Percentiles rank a stretch among this genome's conserved stretches.
phyloP scores from a whole-genome alignment of 2,888 invertebrate genomes.

The Dasysyrphus albostriatus region DNA sequence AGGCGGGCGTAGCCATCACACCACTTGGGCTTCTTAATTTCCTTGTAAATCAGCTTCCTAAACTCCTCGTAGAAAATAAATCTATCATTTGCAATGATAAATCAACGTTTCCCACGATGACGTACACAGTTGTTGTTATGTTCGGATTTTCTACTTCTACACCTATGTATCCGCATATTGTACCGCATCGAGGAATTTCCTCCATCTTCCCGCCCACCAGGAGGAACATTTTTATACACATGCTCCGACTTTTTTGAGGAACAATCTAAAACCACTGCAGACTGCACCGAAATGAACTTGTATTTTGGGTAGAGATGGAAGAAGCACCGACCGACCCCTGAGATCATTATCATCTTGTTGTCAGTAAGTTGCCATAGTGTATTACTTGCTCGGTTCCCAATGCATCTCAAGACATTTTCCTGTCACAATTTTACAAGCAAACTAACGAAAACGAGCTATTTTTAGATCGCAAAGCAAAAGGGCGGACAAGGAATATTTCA shows the following conservation, averaged over 20 bases:
- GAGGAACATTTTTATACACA: not conserved
- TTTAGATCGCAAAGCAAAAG: slow-evolving; percentile 18
- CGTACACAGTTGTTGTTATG: slow-evolving; percentile 68
- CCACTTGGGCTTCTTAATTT: slow-evolving; percentile 59
- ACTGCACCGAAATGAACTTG: slow-evolving; percentile 35
- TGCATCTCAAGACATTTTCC: slow-evolving; percentile 39
- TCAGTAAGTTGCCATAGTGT: slow-evolving; percentile 33
- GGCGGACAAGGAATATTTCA: slow-evolving; percentile 43
- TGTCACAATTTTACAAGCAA: slow-evolving; percentile 58
- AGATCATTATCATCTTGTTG: slow-evolving; percentile 70
- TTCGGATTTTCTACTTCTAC: slow-evolving; percentile 33
- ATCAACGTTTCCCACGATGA: slow-evolving; percentile 72
- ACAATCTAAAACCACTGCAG: slow-evolving; percentile 25
- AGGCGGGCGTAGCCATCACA: slow-evolving; percentile 3
- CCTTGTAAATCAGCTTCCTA: slow-evolving; percentile 46
- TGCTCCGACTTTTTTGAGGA: slow-evolving; percentile 5
- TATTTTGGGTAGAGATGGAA: slow-evolving; percentile 38
- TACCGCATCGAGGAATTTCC: slow-evolving; percentile 23
- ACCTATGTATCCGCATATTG: slow-evolving; percentile 19
- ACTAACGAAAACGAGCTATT: slow-evolving; percentile 36
- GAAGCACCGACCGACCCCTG: slow-evolving; percentile 46
- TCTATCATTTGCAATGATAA: slow-evolving; percentile 72
- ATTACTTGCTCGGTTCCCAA: not conserved
- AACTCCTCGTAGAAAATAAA: slow-evolving; percentile 64
- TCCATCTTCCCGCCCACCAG: slow-evolving; percentile 9